Conservation (phyloP, 2,888 invertebrate species). For the Aphidoletes aphidimyza region DNA sequence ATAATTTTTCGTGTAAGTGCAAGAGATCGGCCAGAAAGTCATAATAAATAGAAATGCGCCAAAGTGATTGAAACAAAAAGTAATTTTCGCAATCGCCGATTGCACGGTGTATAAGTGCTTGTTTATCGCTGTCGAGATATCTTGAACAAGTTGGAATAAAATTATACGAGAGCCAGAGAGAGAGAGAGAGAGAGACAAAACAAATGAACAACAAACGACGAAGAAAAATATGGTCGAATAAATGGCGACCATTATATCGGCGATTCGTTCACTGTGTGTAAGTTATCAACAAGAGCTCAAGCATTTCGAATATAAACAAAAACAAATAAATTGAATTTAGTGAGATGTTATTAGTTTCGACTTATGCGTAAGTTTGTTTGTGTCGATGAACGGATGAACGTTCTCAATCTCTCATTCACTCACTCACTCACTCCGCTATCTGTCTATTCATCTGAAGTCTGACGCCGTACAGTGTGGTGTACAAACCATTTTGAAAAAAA, state of each 20-base stretch:
- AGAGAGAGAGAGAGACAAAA: not conserved
- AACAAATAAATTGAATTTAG: conserved; percentile 37
- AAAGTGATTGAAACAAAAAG: conserved; percentile 42
- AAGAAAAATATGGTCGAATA: conserved; percentile 37
- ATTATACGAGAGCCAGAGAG: not conserved
- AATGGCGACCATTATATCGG: not conserved
- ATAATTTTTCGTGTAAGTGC: conserved; percentile 26
- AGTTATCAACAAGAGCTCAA: conserved; percentile 40
- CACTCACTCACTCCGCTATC: not conserved
- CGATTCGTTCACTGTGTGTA: not conserved
- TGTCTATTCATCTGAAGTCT: not conserved
- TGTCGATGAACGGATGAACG: not conserved
- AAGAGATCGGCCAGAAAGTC: conserved; percentile 39
- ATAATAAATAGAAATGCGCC: conserved; percentile 46
- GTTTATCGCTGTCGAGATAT: conserved; percentile 48
- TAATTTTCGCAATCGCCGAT: not conserved
- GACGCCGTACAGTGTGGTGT: no score
- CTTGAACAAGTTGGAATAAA: not conserved
- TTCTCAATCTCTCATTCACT: not conserved
- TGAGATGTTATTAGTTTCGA: conserved; percentile 33
- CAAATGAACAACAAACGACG: not conserved
- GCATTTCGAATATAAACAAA: conserved; percentile 27
- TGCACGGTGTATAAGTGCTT: not conserved
- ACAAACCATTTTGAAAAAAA: no score
- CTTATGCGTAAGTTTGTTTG: conserved; percentile 19